A percentile compares a stretch with the other conserved stretches of the same genome.
Conservation (phyloP, 2,797 vertebrate species). For the Chaunax sp. region DNA sequence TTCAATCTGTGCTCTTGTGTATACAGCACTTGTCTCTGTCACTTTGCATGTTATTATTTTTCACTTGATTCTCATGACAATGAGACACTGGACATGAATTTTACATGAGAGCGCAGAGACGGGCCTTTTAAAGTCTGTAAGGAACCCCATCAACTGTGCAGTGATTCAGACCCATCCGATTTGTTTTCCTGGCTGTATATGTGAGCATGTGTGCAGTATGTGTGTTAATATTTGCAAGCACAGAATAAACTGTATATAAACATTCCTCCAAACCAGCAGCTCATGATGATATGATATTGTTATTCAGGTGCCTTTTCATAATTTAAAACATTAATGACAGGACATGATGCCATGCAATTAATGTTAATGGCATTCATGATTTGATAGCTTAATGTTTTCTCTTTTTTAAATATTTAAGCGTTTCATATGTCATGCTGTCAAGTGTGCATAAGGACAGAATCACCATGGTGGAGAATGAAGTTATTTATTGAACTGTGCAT, state of each 20-base stretch:
- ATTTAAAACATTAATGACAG: too few species aligned
- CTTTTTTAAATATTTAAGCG: constrained; percentile 10
- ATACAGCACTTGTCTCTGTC: constrained; percentile 23
- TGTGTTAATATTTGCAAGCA: background rate
- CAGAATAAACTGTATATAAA: constrained; percentile 2
- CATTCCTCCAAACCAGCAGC: too few species aligned
- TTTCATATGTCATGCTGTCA: constrained; percentile 3
- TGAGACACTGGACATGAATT: constrained; percentile 31
- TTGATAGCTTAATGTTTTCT: constrained; percentile 1
- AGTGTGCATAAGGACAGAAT: too few species aligned
- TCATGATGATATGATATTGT: too few species aligned
- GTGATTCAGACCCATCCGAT: constrained; percentile 20
- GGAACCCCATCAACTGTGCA: constrained; percentile 25
- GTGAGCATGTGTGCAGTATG: constrained; percentile 5
- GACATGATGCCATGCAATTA: constrained; percentile 10
- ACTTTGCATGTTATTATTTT: constrained; percentile 61
- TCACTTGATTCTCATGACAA: constrained; percentile 56
- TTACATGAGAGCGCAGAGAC: constrained; percentile 14
- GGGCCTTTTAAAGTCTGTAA: constrained; percentile 14
- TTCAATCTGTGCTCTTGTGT: constrained; percentile 52
- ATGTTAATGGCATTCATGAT: background rate
- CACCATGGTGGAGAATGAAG: background rate
- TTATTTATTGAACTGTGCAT: constrained; percentile 8
- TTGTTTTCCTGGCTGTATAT: constrained; percentile 1
- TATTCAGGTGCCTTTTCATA: too few species aligned